Conservation (phyloP, 2,888 invertebrate genomes). For the Metacarcinus magister region DNA sequence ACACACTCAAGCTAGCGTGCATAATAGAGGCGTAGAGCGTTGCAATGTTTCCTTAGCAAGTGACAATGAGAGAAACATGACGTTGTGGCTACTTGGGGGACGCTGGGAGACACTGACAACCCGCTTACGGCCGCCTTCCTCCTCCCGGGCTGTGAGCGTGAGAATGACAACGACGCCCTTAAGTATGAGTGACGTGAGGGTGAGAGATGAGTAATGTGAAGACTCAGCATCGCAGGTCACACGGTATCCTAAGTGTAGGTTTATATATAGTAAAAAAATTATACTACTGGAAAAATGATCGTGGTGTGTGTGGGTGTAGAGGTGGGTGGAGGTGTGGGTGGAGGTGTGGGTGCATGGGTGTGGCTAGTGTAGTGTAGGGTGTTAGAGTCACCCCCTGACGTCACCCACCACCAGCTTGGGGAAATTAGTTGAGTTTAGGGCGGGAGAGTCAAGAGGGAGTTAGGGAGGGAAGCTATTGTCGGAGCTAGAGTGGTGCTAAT, state of each 20-base stretch:
- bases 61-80: no score
- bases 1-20: no score
- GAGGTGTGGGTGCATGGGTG: background rate
- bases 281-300: background rate
- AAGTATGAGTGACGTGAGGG: background rate
- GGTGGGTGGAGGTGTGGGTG: slow-evolving; percentile 18
- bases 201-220: background rate
- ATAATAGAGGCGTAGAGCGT: no score
- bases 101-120: background rate
- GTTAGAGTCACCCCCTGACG: slow-evolving; percentile 57
- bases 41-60: no score
- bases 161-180: slow-evolving; percentile 16
- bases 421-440: slow-evolving; percentile 71
- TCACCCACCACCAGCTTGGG: slow-evolving; percentile 52
- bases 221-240: background rate
- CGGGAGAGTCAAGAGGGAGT: background rate
- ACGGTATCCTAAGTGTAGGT: background rate
- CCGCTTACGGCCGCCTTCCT: background rate
- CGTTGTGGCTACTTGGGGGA: background rate
- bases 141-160: background rate
- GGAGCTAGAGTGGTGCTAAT: slow-evolving; percentile 27
- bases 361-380: slow-evolving; percentile 43
- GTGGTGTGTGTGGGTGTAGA: background rate
- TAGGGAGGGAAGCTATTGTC: slow-evolving; percentile 5
- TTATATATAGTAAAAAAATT: background rate